Evolutionary conservation across 1,140 invertebrate genomes (phyloP).

Genomic region (Cydia pomonella): DNA sequence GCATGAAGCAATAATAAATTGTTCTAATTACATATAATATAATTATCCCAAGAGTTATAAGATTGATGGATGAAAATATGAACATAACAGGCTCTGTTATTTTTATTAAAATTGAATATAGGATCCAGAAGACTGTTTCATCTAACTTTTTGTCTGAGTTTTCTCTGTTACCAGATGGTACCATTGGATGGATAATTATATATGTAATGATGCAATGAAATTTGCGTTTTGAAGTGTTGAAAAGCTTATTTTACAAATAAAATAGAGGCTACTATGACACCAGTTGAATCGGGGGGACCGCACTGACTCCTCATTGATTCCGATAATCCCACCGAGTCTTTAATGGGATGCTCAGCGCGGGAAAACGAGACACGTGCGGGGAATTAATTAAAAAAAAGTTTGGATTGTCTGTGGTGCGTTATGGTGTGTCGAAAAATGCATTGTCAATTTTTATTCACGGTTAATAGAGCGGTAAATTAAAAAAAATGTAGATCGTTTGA

Average conservation of each 20-base stretch:
- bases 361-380: conserved; percentile 42
- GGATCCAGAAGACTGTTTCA: no score
- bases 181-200: no score
- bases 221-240: no score
- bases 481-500: neutral
- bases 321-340: conserved; percentile 58
- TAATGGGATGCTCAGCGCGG: conserved; percentile 50
- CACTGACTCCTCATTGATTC: conserved; percentile 54
- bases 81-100: no score
- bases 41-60: no score
- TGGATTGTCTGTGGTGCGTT: conserved; percentile 15
- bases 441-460: neutral
- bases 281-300: conserved; percentile 20
- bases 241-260: neutral
- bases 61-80: no score
- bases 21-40: no score
- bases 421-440: conserved; percentile 13
- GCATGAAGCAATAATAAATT: no score
- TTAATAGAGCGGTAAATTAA: conserved; percentile 14
- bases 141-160: no score
- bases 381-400: conserved; percentile 33
- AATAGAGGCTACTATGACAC: neutral
- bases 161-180: no score
- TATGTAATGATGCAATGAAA: no score
- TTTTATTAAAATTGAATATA: no score